Percentiles rank a stretch among this genome's conserved stretches.
Evolutionary conservation across 2,888 invertebrate genomes (phyloP).

Genomic region (Phlogophora meticulosa): DNA sequence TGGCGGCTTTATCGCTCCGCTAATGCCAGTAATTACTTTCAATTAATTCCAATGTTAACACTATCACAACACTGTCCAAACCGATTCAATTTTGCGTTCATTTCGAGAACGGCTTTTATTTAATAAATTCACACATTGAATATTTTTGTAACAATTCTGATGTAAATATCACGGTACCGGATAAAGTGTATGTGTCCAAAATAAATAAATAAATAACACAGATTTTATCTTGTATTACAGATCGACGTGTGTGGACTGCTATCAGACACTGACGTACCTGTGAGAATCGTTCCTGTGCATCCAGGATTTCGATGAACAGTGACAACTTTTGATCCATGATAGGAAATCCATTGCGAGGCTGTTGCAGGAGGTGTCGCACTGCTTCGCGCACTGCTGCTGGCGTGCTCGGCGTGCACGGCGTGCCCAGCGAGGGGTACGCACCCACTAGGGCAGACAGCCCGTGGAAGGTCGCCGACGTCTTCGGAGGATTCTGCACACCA

Average conservation of each 20-base stretch:
- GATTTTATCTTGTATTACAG: constrained; percentile 29
- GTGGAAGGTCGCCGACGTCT: constrained; percentile 92
- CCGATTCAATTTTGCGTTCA: constrained; percentile 42
- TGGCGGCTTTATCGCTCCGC: constrained; percentile 40
- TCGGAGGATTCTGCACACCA: constrained; percentile 88
- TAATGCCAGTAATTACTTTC: constrained; percentile 45
- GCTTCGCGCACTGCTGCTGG: constrained; percentile 93
- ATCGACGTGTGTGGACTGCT: constrained; percentile 13
- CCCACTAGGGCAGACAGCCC: constrained; percentile 86
- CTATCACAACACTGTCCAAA: constrained; percentile 55
- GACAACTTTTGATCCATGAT: constrained; percentile 95
- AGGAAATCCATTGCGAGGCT: constrained; percentile 94
- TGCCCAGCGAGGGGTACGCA: constrained; percentile 76
- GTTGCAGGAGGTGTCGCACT: constrained; percentile 92
- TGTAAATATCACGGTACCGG: constrained; percentile 50
- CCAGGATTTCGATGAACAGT: constrained; percentile 95
- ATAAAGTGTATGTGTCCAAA: constrained; percentile 48
- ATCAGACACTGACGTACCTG: constrained; percentile 90
- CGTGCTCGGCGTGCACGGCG: constrained; percentile 89
- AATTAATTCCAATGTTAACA: constrained; percentile 55
- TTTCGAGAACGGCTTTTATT: constrained; percentile 29
- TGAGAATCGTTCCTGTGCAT: constrained; percentile 95
- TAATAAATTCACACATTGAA: constrained; percentile 41
- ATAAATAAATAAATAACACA: constrained; percentile 42
- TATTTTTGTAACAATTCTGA: constrained; percentile 43